Conservation (phyloP, 1,140 invertebrate genomes). For the Copidosoma floridanum region DNA sequence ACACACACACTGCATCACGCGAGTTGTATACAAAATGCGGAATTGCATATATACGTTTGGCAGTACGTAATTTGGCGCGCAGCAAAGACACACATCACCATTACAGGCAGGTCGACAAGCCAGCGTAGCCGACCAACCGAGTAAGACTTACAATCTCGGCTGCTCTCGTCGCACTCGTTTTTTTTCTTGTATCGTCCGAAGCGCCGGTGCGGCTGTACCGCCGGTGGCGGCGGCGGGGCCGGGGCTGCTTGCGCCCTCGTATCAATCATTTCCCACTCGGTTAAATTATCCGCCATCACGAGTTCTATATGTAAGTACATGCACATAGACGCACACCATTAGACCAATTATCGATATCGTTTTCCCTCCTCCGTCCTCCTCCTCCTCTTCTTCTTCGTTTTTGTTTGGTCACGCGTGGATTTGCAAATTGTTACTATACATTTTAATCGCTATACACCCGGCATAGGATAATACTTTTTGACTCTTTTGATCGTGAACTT, state of each 20-base stretch:
- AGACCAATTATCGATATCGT: background rate
- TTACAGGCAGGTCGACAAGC: background rate
- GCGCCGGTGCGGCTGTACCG: conserved; percentile 44
- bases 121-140: background rate
- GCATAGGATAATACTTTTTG: no score
- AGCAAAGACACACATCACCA: no score
- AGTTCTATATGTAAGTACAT: no score
- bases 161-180: conserved; percentile 55
- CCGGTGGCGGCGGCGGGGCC: conserved; percentile 35
- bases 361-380: background rate
- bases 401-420: no score
- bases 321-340: background rate
- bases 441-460: no score
- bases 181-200: conserved; percentile 56
- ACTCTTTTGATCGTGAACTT: no score
- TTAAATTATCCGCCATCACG: conserved; percentile 27
- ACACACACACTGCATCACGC: no score
- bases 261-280: conserved; percentile 35
- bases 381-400: background rate
- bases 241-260: background rate
- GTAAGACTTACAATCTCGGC: conserved; percentile 52
- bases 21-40: no score
- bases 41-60: no score
- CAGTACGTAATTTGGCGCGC: no score
- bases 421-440: no score